Base-by-base conservation (phyloP, 2,888 invertebrate genomes). In the Gasteruption jaculator region DNA sequence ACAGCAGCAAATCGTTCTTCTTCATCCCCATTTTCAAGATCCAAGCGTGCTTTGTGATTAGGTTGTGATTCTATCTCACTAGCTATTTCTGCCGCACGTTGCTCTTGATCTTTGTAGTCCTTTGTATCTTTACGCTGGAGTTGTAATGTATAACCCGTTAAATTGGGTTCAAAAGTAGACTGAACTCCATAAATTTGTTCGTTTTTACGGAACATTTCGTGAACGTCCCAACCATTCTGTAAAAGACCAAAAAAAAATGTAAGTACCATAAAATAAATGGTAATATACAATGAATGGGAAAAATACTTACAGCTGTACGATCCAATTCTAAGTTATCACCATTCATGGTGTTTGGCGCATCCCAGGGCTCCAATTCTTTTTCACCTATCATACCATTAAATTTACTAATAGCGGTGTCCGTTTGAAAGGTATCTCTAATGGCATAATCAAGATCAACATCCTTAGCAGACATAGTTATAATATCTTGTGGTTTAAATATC, bases 131-230 rank as follows among this genome's bases (percentile, higher is more conserved):
- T 85, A 60, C 84, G 82, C 65, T 91, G 86, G 60, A 96, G 74
- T 50, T 83, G 86, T 57, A 91, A 81, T 49, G 96, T 96, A 66
- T 97, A 97, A 25, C 91, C 91, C n/a, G 85, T 79, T 55, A 97
- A 73, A 47, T 87, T 85, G 61, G 92, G 89, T 66, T 93, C 92
- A 70, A 90, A 97, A 3, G 91, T 91, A 54, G 93, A 89, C 60
- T 85, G 85, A 7, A 96, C 91, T 39, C 95, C 93, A 72, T 94
- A 95, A 52, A 87, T 81, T 65, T 83, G 81, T 69, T 91, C 91
- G 74, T 96, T 96, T 69, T 86, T 90, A 52, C 85, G 80, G 74
- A 97, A 97, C 96, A 97, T 97, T 56, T 96, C 95, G 71, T 87
- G 84, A 2, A 88, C 86, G 75, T 94, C 91, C 96, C 97, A 97